Percentiles rank a stretch among this genome's conserved stretches.
These are phyloP conservation scores for Neria commutata DNA, from an alignment of 2,888 invertebrate genomes.

Conservation along the genomic window DNA sequence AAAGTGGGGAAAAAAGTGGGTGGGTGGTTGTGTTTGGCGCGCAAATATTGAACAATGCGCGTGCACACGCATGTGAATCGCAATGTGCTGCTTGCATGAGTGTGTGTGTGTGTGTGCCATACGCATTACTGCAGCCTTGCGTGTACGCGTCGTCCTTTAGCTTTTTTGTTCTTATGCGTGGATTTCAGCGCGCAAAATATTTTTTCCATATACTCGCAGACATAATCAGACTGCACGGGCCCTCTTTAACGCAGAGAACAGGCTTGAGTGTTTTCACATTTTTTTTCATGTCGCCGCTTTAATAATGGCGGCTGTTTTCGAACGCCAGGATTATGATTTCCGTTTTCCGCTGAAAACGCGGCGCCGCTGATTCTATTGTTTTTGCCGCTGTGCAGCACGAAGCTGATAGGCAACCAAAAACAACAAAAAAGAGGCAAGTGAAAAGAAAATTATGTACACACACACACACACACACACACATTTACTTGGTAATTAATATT, in stretches of 20 bases:
- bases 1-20: no score
- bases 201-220: no score
- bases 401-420: no score
- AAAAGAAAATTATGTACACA: no score
- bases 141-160: constrained; percentile 23
- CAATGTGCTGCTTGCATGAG: not conserved
- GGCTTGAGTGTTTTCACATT: not conserved
- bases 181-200: no score
- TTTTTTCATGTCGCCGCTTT: not conserved
- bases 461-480: no score
- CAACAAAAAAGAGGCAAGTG: no score
- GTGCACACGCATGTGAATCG: not conserved
- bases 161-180: not conserved
- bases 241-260: no score
- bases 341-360: not conserved
- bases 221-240: no score
- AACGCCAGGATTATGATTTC: not conserved
- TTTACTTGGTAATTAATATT: no score
- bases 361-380: not conserved
- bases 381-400: not conserved
- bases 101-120: constrained; percentile 31
- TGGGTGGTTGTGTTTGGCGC: constrained; percentile 4
- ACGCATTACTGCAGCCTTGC: constrained; percentile 47
- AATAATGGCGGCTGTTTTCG: not conserved
- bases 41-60: constrained; percentile 17